A percentile compares a stretch with the other conserved stretches of the same genome.
These are phyloP conservation scores for Gambusia affinis DNA, from an alignment of 2,113 vertebrate species.

Conservation along the genomic window DNA sequence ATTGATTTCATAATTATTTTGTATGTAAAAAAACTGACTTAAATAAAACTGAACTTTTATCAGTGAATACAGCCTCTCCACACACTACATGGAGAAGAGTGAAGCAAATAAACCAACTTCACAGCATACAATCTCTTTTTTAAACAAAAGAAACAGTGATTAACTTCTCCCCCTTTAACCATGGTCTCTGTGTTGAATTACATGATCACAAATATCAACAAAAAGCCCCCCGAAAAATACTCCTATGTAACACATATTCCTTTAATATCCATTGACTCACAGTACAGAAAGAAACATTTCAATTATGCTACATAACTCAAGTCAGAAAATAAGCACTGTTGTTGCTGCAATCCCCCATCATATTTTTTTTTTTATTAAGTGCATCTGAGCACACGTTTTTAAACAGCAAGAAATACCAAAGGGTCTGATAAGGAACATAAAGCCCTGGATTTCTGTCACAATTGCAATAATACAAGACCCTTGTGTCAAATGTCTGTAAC, in stretches of 20 bases:
- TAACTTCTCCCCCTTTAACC: slow-evolving; percentile 48
- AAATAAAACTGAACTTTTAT: slow-evolving; percentile 58
- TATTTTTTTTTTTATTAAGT: slow-evolving; percentile 59
- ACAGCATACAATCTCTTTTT: slow-evolving; percentile 74
- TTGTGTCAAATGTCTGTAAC: slow-evolving; percentile 62
- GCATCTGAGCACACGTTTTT: slow-evolving; percentile 72
- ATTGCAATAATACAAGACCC: slow-evolving; percentile 48
- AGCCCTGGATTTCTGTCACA: slow-evolving; percentile 56
- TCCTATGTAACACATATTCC: slow-evolving; percentile 79
- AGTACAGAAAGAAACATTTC: slow-evolving; percentile 67
- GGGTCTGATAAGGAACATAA: slow-evolving; percentile 52
- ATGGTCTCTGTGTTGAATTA: slow-evolving; percentile 67
- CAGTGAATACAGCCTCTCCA: slow-evolving; percentile 52
- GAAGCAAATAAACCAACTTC: slow-evolving; percentile 68
- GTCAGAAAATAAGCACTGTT: slow-evolving; percentile 72
- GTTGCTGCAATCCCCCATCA: slow-evolving; percentile 55
- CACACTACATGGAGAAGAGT: slow-evolving; percentile 46
- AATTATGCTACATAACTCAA: slow-evolving; percentile 72
- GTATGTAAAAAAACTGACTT: slow-evolving; percentile 40
- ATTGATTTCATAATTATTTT: slow-evolving; percentile 48
- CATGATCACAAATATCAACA: slow-evolving; percentile 68
- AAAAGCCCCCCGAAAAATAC: slow-evolving; percentile 44
- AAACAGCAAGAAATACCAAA: slow-evolving; percentile 57
- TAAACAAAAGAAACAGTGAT: slow-evolving; percentile 75
- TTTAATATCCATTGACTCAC: slow-evolving; percentile 74